Conservation (phyloP, 2,797 vertebrate genomes). For the Erethizon dorsatum region DNA sequence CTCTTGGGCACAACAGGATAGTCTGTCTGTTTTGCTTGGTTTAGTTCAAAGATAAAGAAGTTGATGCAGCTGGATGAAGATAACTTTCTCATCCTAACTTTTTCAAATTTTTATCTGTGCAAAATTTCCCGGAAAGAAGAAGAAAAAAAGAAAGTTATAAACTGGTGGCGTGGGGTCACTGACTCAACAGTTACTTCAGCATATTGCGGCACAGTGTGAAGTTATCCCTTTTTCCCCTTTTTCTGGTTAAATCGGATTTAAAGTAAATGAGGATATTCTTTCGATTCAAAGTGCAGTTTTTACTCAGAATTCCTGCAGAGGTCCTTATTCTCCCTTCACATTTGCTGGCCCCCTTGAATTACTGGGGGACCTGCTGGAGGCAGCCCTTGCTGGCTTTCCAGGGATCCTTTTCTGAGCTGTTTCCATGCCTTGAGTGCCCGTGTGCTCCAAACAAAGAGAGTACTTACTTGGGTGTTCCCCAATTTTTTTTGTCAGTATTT, state of each 20-base stretch:
- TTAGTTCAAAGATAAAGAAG: conserved; percentile 7
- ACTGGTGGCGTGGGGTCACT: background rate
- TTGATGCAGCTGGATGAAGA: background rate
- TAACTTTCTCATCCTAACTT: background rate
- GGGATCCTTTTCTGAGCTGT: background rate
- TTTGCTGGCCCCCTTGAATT: background rate
- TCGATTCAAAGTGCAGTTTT: background rate
- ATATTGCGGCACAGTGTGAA: background rate
- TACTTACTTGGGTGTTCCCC: background rate
- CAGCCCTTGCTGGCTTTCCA: background rate
- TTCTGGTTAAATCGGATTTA: background rate
- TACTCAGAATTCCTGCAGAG: background rate
- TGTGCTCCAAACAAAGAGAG: background rate
- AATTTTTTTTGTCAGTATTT: background rate
- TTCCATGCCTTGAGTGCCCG: background rate
- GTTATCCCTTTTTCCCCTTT: background rate
- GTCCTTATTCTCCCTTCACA: background rate
- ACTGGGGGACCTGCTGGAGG: rapidly evolving
- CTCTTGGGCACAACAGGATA: background rate
- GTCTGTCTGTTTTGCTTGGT: background rate
- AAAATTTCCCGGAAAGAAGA: background rate
- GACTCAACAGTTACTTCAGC: background rate
- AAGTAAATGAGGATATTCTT: background rate
- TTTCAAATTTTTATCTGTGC: background rate
- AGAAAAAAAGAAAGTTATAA: background rate